A percentile compares a stretch with the other conserved stretches of the same genome.
Evolutionary conservation across 2,888 invertebrate genomes (phyloP).

Genomic region (Pteria penguin): DNA sequence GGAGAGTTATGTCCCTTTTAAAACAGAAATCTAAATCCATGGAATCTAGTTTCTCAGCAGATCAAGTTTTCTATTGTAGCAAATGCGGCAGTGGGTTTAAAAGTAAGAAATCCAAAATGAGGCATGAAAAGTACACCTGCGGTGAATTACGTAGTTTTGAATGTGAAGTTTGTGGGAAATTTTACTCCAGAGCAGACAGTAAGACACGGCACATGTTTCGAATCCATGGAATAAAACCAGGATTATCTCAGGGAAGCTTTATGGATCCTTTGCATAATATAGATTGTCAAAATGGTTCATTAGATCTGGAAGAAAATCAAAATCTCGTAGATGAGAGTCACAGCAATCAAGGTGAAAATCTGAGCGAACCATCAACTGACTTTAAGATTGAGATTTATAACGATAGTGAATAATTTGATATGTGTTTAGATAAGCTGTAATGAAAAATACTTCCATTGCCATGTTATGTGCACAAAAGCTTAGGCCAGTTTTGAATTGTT

Average conservation of each 20-base stretch:
- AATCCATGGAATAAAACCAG: conserved; percentile 32
- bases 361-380: too few relatives aligned
- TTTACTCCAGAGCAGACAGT: conserved; percentile 36
- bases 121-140: conserved; percentile 32
- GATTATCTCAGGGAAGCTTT: not conserved
- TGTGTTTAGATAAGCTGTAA: too few relatives aligned
- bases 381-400: too few relatives aligned
- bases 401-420: too few relatives aligned
- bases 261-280: not conserved
- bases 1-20: not conserved
- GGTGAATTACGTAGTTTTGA: conserved; percentile 29
- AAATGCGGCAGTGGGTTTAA: conserved; percentile 35
- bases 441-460: too few relatives aligned
- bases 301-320: too few relatives aligned
- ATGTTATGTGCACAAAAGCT: too few relatives aligned
- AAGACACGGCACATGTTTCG: conserved; percentile 29
- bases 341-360: too few relatives aligned
- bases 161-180: conserved; percentile 31
- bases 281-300: not conserved
- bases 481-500: too few relatives aligned
- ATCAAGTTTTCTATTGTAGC: not conserved
- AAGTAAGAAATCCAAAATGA: conserved; percentile 36
- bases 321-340: too few relatives aligned
- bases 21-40: not conserved
- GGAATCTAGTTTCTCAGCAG: not conserved